Evolutionary conservation across 2,888 invertebrate species (phyloP), one percentile per base, ranked within the genome.

Genomic region (Myopa testacea): DNA sequence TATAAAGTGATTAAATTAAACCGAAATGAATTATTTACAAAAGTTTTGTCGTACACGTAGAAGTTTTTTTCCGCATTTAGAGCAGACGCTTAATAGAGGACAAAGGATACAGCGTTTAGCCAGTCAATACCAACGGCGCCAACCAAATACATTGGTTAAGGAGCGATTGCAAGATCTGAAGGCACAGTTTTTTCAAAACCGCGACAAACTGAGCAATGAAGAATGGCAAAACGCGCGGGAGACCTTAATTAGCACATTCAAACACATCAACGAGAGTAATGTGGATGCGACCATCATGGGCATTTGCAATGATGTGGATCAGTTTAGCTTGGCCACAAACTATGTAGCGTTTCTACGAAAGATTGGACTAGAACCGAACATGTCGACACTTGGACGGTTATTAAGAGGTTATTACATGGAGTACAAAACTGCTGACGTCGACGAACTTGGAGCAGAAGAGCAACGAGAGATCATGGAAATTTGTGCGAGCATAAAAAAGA

Each of bases 241-340:
- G 16, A 76, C 80, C 8, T 81, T 89, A 4, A 82, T 86, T 3
- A 79, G 82, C 1, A 84, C 78, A 45, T 82, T 82, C 63, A 88
- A 82, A 62, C 82, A 87, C 73, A 84, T 88, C 1, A 86, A 82
- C 16, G 58, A 38, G 6, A 81, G 90, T 62, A 93, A 92, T 85
- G 88, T 93, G 52, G 93, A 94, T 88, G 91, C 92, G 55, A 85
- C 91, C 0, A 90, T 94, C 60, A 84, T 94, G 60, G 91, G 91
- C 77, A 83, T 90, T 34, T 92, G 93, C 86, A 85, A 78, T 60
- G 84, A 83, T 5, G 81, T 84, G 0, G 89, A 89, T 50, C 89
- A 92, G 63, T 87, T 91, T 71, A 84, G 90, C 68, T 84, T 90
- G 52, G 93, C 92, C 0, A 88, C 91, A 78, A 91, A 91, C 50